Conservation (phyloP, 2,888 invertebrate species). For the Neria commutata region DNA sequence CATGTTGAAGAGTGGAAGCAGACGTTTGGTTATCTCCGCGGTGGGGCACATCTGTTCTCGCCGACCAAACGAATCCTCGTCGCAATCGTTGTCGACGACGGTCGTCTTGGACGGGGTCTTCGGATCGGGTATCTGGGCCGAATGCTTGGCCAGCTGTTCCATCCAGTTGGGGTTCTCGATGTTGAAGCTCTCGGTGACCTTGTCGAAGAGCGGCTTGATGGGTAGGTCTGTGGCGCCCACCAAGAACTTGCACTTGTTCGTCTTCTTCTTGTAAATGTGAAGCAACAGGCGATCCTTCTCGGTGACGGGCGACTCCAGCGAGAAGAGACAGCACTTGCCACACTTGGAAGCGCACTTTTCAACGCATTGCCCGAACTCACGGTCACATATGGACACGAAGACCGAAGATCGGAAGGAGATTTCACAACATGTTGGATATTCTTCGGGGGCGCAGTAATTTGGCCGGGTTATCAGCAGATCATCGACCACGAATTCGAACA, state of each 20-base stretch:
- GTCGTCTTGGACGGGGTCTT: conserved; percentile 34
- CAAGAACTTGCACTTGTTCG: conserved; percentile 57
- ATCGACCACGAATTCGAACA: conserved; percentile 59
- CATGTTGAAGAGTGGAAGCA: conserved; percentile 55
- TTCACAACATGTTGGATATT: conserved; percentile 59
- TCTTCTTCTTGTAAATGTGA: conserved; percentile 57
- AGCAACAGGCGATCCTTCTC: conserved; percentile 52
- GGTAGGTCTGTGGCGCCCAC: conserved; percentile 53
- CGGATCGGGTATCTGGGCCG: conserved; percentile 38
- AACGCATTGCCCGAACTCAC: conserved; percentile 52
- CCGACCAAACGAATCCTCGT: conserved; percentile 38
- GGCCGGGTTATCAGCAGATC: conserved; percentile 55
- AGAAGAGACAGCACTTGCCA: conserved; percentile 57
- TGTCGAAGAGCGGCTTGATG: conserved; percentile 53
- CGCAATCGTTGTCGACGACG: conserved; percentile 43
- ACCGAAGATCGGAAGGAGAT: conserved; percentile 57
- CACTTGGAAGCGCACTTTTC: conserved; percentile 42
- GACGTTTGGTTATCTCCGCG: conserved; percentile 51
- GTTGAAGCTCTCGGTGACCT: conserved; percentile 51
- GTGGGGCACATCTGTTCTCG: conserved; percentile 53
- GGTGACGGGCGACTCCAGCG: conserved; percentile 50
- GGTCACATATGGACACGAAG: conserved; percentile 55
- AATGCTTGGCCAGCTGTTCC: conserved; percentile 30
- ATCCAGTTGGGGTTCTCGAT: conserved; percentile 51
- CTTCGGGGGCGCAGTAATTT: conserved; percentile 60